phyloP scores from a whole-genome alignment of 2,888 invertebrate genomes.

The Apamea anceps region DNA sequence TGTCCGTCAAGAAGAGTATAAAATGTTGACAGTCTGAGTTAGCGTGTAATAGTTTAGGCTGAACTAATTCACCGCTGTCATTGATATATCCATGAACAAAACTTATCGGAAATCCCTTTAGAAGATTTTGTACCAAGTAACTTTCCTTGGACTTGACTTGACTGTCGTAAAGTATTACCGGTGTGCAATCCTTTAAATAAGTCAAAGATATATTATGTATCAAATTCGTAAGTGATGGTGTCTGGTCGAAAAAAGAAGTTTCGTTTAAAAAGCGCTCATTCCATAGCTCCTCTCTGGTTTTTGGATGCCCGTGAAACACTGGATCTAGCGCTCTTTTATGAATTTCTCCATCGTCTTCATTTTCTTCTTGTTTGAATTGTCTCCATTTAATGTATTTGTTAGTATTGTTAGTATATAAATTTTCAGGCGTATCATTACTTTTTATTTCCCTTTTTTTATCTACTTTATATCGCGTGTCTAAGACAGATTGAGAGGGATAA shows the following conservation, averaged over 20 bases:
- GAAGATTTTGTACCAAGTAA: conserved; percentile 90
- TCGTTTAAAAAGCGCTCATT: conserved; percentile 86
- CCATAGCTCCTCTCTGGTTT: conserved; percentile 90
- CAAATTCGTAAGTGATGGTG: conserved; percentile 90
- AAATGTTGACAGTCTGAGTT: conserved; percentile 91
- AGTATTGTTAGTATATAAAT: conserved; percentile 6
- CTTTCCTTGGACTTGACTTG: conserved; percentile 90
- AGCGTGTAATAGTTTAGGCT: conserved; percentile 83
- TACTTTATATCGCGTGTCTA: conserved; percentile 49
- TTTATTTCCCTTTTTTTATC: conserved; percentile 56
- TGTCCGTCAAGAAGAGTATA: conserved; percentile 92
- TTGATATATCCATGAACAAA: conserved; percentile 92
- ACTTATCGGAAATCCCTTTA: conserved; percentile 89
- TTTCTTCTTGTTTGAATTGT: conserved; percentile 39
- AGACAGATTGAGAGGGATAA: conserved; percentile 76
- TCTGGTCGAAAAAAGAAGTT: conserved; percentile 85
- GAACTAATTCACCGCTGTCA: conserved; percentile 83
- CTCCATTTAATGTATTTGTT: conserved; percentile 26
- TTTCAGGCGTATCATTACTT: conserved; percentile 13
- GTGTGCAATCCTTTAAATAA: conserved; percentile 92
- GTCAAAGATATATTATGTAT: conserved; percentile 90
- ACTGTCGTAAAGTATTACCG: conserved; percentile 92
- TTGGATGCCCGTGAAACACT: conserved; percentile 90
- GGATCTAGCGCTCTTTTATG: conserved; percentile 85
- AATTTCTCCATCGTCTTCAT: conserved; percentile 33